Evolutionary conservation across 2,888 invertebrate species (phyloP).

Genomic region (Protophormia terraenovae): DNA sequence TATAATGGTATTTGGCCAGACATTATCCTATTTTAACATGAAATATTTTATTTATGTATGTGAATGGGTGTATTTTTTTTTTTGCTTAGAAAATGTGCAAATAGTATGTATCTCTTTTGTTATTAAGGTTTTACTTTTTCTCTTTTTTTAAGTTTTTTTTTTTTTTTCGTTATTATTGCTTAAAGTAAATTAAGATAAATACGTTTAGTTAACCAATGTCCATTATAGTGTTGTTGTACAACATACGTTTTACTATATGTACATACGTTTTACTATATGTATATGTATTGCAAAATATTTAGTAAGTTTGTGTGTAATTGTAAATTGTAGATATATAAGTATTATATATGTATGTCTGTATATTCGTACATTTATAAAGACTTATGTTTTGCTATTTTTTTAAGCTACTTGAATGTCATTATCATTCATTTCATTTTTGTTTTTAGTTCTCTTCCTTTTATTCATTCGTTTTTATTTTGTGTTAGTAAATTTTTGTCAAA

Average conservation of each 20-base stretch:
- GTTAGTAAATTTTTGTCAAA: slow-evolving; percentile 19
- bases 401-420: slow-evolving; percentile 15
- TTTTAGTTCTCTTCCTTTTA: background rate
- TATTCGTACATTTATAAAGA: background rate
- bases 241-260: too few relatives aligned
- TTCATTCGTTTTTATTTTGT: background rate
- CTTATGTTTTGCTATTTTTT: background rate
- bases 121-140: background rate
- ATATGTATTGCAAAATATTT: too few relatives aligned
- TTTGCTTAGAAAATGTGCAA: background rate
- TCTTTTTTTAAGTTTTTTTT: background rate
- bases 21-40: background rate
- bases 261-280: too few relatives aligned
- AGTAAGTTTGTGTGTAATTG: too few relatives aligned
- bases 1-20: background rate
- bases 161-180: background rate
- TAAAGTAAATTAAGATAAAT: slow-evolving; percentile 47
- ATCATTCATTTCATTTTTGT: background rate
- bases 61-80: background rate
- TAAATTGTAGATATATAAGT: too few relatives aligned
- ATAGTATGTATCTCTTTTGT: background rate
- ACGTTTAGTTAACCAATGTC: slow-evolving; percentile 27
- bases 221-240: slow-evolving; percentile 7
- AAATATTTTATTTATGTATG: background rate
- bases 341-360: too few relatives aligned